Evolutionary conservation across 2,888 invertebrate genomes (phyloP), one percentile per base, ranked within the genome.

Genomic region (Hirtodrosophila cameraria): DNA sequence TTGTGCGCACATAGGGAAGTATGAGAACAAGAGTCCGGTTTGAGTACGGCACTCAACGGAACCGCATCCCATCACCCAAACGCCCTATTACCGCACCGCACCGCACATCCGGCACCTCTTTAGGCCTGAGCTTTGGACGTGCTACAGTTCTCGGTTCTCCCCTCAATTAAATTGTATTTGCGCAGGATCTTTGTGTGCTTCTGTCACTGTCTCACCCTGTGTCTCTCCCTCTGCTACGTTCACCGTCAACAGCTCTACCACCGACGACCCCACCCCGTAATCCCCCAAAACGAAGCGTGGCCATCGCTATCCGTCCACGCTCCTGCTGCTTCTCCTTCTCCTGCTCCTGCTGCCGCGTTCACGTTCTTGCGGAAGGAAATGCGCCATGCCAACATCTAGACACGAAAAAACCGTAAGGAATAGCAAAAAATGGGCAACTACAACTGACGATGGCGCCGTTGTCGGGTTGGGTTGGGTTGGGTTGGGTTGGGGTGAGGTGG

Each of bases 91-190:
- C n/a, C n/a, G n/a, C n/a, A n/a, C n/a, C n/a, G n/a, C 50, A 42
- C 35, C 33, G 46, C 31, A 45, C 57, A 52, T 67, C 46, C 60
- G 59, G 65, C 58, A 57, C 65, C 73, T 72, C 53, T 46, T 48
- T 62, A 49, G 48, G 28, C 50, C 45, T 46, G 45, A 41, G 15
- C 11, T 11, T 23, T 52, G 39, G 54, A 36, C 55, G 28, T 43
- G 31, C 27, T 45, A 45, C 52, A 52, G 23, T 70, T n/a, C n/a
- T n/a, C 57, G 60, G 53, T 67, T 72, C 79, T 69, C 60, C 62
- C 75, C 63, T 63, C 80, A 80, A 80, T 85, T 74, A 82, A 69
- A 75, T 67, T 80, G 69, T 82, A 80, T 80, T 81, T 85, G 79
- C 75, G 79, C 68, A 69, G 72, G 69, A 62, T 71, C 63, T 67